Conservation (phyloP, 2,888 invertebrate species). For the Abrostola triplasia region DNA sequence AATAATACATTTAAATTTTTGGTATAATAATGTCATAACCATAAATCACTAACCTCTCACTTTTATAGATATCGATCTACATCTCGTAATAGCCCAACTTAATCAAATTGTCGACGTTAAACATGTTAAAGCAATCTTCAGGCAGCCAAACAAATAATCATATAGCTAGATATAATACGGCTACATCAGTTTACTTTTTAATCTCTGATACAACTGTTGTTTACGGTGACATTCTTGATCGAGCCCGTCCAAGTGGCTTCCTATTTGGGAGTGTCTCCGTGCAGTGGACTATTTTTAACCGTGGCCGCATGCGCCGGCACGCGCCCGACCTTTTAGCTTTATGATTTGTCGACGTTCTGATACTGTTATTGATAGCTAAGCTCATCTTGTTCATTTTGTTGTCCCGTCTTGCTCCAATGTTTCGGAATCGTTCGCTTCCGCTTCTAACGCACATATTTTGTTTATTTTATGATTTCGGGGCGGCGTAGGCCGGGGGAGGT, state of each 20-base stretch:
- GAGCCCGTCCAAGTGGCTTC: constrained; percentile 71
- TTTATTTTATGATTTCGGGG: constrained; percentile 23
- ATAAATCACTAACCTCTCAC: constrained; percentile 3
- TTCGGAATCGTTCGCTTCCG: constrained; percentile 45
- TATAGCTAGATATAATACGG: constrained; percentile 2
- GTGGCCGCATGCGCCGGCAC: constrained; percentile 77
- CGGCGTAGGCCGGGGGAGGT: constrained; percentile 1
- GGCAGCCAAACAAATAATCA: background rate
- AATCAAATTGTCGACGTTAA: background rate
- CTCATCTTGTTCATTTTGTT: constrained; percentile 56
- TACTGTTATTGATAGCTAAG: constrained; percentile 69
- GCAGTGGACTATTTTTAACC: constrained; percentile 78
- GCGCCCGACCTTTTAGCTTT: constrained; percentile 75
- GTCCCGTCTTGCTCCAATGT: constrained; percentile 32
- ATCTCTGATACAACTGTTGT: constrained; percentile 32
- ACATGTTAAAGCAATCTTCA: background rate
- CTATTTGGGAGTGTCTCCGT: constrained; percentile 81
- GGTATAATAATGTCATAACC: no score
- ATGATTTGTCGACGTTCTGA: constrained; percentile 76
- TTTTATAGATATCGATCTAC: background rate
- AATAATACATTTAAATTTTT: no score
- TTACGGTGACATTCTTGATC: constrained; percentile 62
- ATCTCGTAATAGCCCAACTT: background rate
- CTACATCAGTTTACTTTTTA: constrained; percentile 9
- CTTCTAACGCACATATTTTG: constrained; percentile 46